Evolutionary conservation across 1,140 invertebrate genomes (phyloP).

Genomic region (Calycopis cecrops): DNA sequence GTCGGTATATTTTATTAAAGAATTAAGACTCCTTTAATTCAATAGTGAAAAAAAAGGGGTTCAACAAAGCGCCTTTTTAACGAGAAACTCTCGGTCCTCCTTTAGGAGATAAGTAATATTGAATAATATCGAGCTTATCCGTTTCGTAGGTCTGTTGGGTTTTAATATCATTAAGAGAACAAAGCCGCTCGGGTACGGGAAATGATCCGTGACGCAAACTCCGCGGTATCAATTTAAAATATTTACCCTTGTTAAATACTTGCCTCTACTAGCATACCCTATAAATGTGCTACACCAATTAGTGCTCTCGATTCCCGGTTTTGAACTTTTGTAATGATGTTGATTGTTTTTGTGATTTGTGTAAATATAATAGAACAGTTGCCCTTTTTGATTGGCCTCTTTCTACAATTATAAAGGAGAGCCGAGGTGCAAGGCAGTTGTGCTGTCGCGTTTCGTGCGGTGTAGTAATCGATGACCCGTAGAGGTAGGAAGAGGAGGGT

Average conservation of each 20-base stretch:
- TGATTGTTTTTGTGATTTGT: too few species aligned
- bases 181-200: slow-evolving; percentile 40
- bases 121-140: slow-evolving; percentile 49
- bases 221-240: slow-evolving; percentile 59
- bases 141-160: slow-evolving; percentile 40
- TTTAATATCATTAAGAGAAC: slow-evolving; percentile 54
- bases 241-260: slow-evolving; percentile 55
- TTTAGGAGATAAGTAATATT: slow-evolving; percentile 47
- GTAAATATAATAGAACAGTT: too few species aligned
- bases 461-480: too few species aligned
- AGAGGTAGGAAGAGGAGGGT: too few species aligned
- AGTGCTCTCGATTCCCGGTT: slow-evolving; percentile 27
- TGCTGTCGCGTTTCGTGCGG: too few species aligned
- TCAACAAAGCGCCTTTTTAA: slow-evolving; percentile 42
- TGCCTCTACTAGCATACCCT: slow-evolving; percentile 36
- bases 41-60: slow-evolving; percentile 42
- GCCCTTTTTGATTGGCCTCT: too few species aligned
- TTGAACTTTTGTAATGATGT: slow-evolving; percentile 1
- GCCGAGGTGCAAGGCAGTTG: too few species aligned
- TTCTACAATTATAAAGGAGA: too few species aligned
- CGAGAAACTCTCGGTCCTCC: slow-evolving; percentile 30
- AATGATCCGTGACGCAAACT: slow-evolving; percentile 60
- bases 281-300: slow-evolving; percentile 42
- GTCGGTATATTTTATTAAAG: slow-evolving; percentile 42
- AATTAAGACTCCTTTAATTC: slow-evolving; percentile 49